Percentiles rank a stretch among this genome's conserved stretches.
These are phyloP conservation scores for Pterophyllum scalare DNA, from an alignment of 2,113 vertebrate genomes.

Conservation along the genomic window DNA sequence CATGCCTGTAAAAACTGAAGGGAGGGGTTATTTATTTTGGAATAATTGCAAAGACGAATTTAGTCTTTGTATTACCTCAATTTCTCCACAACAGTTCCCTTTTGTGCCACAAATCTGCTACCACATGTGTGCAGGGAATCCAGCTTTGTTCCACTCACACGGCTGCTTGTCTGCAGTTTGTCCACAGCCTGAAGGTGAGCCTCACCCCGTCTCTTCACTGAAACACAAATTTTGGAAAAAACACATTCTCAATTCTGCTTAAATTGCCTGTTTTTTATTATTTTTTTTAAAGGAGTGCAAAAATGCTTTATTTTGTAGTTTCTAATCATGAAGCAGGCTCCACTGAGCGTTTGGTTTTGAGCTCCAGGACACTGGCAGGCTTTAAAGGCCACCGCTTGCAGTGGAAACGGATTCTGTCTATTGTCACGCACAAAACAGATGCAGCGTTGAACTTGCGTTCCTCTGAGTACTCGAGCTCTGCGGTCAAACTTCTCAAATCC, in stretches of 20 bases:
- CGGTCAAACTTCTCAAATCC: neutral
- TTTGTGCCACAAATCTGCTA: neutral
- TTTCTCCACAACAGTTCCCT: neutral
- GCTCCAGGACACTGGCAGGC: constrained; percentile 12
- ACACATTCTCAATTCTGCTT: neutral
- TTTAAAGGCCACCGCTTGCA: neutral
- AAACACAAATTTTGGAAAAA: neutral
- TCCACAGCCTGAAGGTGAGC: neutral
- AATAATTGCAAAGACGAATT: neutral
- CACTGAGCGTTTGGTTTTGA: neutral
- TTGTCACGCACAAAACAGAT: neutral
- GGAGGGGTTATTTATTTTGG: neutral
- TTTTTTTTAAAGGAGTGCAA: neutral
- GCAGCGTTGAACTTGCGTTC: neutral
- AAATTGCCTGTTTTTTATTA: neutral
- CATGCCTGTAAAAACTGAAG: neutral
- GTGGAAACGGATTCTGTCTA: neutral
- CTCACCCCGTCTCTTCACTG: neutral
- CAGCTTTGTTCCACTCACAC: neutral
- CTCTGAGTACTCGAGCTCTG: neutral
- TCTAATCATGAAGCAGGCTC: neutral
- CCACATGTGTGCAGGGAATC: neutral
- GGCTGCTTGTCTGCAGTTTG: neutral
- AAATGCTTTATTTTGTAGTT: neutral
- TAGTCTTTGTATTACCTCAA: neutral